phyloP scores from a whole-genome alignment of 2,797 vertebrate genomes.

The Poecilia wingei region DNA sequence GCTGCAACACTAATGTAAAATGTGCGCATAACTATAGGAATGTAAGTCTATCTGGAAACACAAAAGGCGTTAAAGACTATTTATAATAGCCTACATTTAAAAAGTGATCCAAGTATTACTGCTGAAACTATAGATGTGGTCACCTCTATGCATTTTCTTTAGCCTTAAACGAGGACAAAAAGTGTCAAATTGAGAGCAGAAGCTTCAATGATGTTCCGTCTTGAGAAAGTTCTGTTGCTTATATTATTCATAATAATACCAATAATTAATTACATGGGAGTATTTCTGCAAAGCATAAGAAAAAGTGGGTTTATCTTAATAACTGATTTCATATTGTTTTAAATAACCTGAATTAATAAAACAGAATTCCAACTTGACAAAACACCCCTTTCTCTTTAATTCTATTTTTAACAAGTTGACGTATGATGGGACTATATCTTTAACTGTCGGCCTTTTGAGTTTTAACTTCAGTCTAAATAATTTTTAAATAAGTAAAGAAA shows the following conservation, averaged over 20 bases:
- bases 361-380: background rate
- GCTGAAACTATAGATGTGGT: background rate
- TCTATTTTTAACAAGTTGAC: background rate
- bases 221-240: background rate
- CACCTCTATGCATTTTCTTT: background rate
- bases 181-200: background rate
- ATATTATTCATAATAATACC: background rate
- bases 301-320: background rate
- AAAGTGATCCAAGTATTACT: background rate
- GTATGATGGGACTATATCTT: background rate
- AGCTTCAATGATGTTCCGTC: background rate
- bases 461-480: background rate
- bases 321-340: background rate
- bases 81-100: background rate
- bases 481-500: background rate
- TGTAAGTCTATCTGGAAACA: background rate
- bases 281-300: background rate
- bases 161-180: background rate
- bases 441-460: background rate
- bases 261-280: background rate
- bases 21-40: background rate
- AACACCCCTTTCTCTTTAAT: background rate
- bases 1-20: background rate
- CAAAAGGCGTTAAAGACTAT: background rate
- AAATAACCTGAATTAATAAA: background rate